A percentile compares a stretch with the other conserved stretches of the same genome.
These are phyloP conservation scores for Schmidtea mediterranea DNA, from an alignment of 1,140 invertebrate genomes.

Conservation along the genomic window DNA sequence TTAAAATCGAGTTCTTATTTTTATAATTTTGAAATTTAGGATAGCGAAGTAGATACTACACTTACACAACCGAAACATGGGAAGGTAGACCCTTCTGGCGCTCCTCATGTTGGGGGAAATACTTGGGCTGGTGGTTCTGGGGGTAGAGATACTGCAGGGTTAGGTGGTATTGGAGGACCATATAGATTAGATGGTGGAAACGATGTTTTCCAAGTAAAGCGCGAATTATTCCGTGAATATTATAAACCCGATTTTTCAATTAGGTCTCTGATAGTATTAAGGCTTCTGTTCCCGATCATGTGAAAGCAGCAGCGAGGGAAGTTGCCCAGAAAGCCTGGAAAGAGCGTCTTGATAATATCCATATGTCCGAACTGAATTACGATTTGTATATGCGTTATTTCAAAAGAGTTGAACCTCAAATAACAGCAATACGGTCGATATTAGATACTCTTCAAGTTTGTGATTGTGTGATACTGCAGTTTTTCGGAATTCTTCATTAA, in stretches of 20 bases:
- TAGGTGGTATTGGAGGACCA: constrained; percentile 24
- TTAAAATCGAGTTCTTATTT: no score
- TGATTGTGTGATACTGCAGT: constrained; percentile 4
- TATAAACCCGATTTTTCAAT: no score
- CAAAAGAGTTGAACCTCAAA: constrained; percentile 39
- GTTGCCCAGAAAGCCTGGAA: constrained; percentile 68
- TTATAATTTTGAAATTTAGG: no score
- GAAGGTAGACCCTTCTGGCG: constrained; percentile 52
- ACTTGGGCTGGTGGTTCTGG: constrained; percentile 77
- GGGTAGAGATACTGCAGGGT: constrained; percentile 57
- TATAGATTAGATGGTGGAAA: constrained; percentile 56
- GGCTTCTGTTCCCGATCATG: no score
- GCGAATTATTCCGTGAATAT: no score
- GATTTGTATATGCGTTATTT: constrained; percentile 54
- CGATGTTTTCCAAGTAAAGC: constrained; percentile 58
- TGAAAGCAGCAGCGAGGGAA: constrained; percentile 47
- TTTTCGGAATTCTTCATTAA: not conserved
- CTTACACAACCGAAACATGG: constrained; percentile 56
- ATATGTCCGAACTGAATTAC: constrained; percentile 77
- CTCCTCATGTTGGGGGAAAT: constrained; percentile 75
- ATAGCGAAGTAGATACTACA: constrained; percentile 35
- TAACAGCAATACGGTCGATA: constrained; percentile 33
- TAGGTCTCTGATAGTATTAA: no score
- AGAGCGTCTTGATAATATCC: constrained; percentile 57
- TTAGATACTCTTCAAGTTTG: constrained; percentile 31